phyloP scores from a whole-genome alignment of 1,140 invertebrate genomes.

The Bemisia tabaci region DNA sequence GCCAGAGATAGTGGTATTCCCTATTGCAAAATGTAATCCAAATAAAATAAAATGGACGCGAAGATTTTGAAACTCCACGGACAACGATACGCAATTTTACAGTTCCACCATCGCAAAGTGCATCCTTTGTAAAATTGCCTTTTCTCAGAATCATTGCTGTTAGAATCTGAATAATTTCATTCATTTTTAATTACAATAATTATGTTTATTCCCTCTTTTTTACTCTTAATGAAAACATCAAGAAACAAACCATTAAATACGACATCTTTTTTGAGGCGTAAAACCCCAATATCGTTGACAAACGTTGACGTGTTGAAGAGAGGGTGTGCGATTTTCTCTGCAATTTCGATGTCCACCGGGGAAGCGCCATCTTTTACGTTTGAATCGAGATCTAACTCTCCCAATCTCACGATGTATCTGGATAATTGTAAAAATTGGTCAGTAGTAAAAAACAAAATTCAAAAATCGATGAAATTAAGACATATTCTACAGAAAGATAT shows the following conservation, averaged over 20 bases:
- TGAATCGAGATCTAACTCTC: conserved; percentile 31
- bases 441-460: conserved; percentile 1
- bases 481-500: not conserved
- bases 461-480: conserved; percentile 7
- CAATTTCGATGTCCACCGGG: conserved; percentile 29
- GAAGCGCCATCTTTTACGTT: conserved; percentile 26
- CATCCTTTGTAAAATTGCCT: no score
- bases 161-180: no score
- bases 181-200: no score
- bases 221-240: no score
- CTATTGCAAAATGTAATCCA: no score
- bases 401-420: conserved; percentile 18
- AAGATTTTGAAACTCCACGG: no score
- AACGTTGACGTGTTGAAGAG: conserved; percentile 27
- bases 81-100: no score
- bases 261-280: conserved; percentile 30
- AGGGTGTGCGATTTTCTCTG: conserved; percentile 27
- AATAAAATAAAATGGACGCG: no score
- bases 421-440: conserved; percentile 10
- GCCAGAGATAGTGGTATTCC: no score
- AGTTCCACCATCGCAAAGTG: no score
- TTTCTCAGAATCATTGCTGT: no score
- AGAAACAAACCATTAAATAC: conserved; percentile 26
- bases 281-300: conserved; percentile 36
- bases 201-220: no score